Evolutionary conservation across 1,140 invertebrate species (phyloP), one percentile per base, ranked within the genome.

Genomic region (Wiebesia pumilae): DNA sequence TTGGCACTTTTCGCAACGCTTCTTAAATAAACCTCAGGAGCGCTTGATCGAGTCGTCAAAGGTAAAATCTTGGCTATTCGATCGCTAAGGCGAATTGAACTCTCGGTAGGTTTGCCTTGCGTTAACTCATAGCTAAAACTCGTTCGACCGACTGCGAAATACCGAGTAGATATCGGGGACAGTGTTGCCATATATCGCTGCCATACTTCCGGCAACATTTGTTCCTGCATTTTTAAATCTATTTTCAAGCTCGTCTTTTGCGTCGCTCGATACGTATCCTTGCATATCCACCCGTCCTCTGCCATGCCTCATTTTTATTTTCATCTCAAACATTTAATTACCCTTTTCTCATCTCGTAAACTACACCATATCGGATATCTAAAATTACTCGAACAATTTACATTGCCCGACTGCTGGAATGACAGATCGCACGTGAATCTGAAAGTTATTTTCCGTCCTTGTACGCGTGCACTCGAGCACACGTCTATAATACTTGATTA

Each of bases 1-100:
- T 86, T 58, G 69, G 30, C 58, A 78, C 14, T n/a, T 82, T 40
- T 58, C 0, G 71, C 58, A 33, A 80, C 19, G 40, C 3, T 51
- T 43, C 21, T 73, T 47, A 47, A 81, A 86, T 86, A 86, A 58
- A 82, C 71, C 69, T 51, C 30, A 82, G 78, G 69, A 77, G n/a
- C 71, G n/a, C n/a, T 19, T 67, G 24, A 62, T 14, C 16, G n/a
- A 77, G 14, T 62, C 78, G 58, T 86, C 79, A 81, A 81, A 86
- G 79, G 84, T 47, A 47, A 81, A 86, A 81, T 81, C 35, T 86
- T 54, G 43, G 35, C 75, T 86, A 81, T 86, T 81, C 75, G 81
- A 43, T 27, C 35, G 21, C 62, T 14, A 35, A 58, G n/a, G 75
- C 83, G 51, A 78, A 30, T 73, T 77, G 9, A 71, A 54, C 38